Conservation (phyloP, 92 coral and sea anemone genomes). For the Zoanthus solanderi region DNA sequence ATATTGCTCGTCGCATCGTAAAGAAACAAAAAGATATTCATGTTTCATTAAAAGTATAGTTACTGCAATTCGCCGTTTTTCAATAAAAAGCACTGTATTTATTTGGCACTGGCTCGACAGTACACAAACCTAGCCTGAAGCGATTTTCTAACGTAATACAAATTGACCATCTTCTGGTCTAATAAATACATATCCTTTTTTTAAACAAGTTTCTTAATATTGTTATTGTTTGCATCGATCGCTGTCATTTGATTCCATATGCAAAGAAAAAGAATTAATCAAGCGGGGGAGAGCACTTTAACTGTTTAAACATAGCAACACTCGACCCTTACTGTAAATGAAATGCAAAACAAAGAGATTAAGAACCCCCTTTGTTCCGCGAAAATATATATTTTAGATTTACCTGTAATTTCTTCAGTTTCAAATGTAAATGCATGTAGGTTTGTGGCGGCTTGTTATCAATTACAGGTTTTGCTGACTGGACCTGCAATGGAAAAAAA, state of each 20-base stretch:
- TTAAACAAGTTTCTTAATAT: background rate
- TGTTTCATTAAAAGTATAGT: background rate
- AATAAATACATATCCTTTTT: background rate
- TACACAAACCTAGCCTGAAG: background rate
- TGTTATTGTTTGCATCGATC: background rate
- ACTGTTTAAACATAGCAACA: slow-evolving; percentile 44
- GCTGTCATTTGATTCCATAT: background rate
- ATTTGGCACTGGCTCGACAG: background rate
- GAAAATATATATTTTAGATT: background rate
- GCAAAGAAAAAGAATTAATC: background rate
- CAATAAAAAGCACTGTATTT: slow-evolving; percentile 19
- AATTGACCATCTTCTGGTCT: background rate
- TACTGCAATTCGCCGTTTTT: background rate
- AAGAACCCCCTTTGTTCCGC: slow-evolving; percentile 2
- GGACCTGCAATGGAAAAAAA: slow-evolving; percentile 69
- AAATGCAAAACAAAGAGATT: slow-evolving; percentile 23
- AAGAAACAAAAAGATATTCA: background rate
- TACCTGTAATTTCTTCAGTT: slow-evolving; percentile 97
- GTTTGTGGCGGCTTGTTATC: slow-evolving; percentile 97
- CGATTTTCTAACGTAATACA: background rate
- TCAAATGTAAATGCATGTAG: slow-evolving; percentile 97
- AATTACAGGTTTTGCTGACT: slow-evolving; percentile 91
- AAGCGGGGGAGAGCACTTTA: slow-evolving; percentile 15
- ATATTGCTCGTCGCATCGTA: background rate
- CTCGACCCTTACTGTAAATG: background rate